Evolutionary conservation across 2,113 vertebrate genomes (phyloP), one percentile per base, ranked within the genome.

Genomic region (Pangasianodon gigas): DNA sequence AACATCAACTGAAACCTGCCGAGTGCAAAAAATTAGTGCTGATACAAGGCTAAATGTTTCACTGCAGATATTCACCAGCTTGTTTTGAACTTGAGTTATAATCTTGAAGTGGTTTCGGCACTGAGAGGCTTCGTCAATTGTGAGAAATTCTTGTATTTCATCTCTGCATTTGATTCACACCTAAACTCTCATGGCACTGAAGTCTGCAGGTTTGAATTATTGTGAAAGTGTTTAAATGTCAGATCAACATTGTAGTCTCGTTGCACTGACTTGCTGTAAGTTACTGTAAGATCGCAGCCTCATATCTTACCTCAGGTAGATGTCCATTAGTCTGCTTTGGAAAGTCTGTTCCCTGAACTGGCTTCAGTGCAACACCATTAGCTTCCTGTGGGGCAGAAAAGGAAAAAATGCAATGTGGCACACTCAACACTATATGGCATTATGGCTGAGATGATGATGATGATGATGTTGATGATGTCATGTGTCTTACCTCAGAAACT

Each of bases 401-500:
- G 4, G 16, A 37, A 24, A 37, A 56, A 74, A 46, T 29, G 6
- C 7, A 79, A 29, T 48, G 10, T 46, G 37, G 3, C 52, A 37
- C 10, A 41, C 16, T 32, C 6, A 32, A 37, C 14, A 71, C 4
- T 41, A 41, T 2, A 74, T 5, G 3, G 69, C 62, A 75, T 75
- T 19, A 71, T 71, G n/a, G 54, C n/a, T 26, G 37, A 7, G 51
- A 0, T 26, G 32, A 14, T 21, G 26, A 51, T 60, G 51, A 13
- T 46, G 83, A n/a, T 16, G 0, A 21, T 54, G 44, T 6, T 85
- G 10, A 32, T 87, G 26, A 16, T 62, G 26, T 84, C 13, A 54
- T 46, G 51, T 21, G 5, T 91, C 92, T 93, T 96, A 99, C 98
- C 97, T 98, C 97, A 84, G 95, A 94, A 58, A 97, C 91, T 56